Conservation (phyloP, 1,140 invertebrate species). For the Drosophila pachea region DNA sequence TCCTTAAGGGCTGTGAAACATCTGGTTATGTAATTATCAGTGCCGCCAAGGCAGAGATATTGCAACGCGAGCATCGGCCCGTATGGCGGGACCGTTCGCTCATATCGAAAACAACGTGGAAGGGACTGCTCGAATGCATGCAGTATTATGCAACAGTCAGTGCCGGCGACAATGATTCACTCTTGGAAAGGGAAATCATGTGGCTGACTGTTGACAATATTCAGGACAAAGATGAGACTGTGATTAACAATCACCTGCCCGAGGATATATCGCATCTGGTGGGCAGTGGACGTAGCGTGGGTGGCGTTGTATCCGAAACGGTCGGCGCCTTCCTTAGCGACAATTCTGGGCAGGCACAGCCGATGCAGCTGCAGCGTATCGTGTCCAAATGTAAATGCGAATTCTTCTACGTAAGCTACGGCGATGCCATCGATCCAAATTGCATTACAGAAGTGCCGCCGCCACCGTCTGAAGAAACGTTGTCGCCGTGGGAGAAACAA, state of each 20-base stretch:
- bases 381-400: constrained; percentile 98
- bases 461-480: constrained; percentile 84
- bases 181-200: constrained; percentile 91
- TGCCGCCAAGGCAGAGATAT: constrained; percentile 95
- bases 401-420: constrained; percentile 98
- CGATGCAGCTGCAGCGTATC: constrained; percentile 92
- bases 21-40: constrained; percentile 97
- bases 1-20: constrained; percentile 97
- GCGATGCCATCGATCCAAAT: constrained; percentile 88
- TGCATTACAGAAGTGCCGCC: constrained; percentile 83
- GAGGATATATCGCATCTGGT: constrained; percentile 95
- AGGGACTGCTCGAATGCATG: constrained; percentile 97
- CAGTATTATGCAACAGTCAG: constrained; percentile 99
- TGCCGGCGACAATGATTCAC: constrained; percentile 87
- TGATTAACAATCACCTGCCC: constrained; percentile 86
- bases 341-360: constrained; percentile 75
- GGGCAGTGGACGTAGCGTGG: constrained; percentile 96
- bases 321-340: constrained; percentile 88
- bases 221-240: constrained; percentile 90
- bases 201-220: constrained; percentile 97
- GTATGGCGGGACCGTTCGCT: constrained; percentile 94
- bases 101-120: constrained; percentile 96
- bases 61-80: constrained; percentile 93
- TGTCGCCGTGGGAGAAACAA: constrained; percentile 86
- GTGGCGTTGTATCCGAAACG: constrained; percentile 94